Evolutionary conservation across 2,797 vertebrate genomes (phyloP).

Genomic region (Muscicapa striata): DNA sequence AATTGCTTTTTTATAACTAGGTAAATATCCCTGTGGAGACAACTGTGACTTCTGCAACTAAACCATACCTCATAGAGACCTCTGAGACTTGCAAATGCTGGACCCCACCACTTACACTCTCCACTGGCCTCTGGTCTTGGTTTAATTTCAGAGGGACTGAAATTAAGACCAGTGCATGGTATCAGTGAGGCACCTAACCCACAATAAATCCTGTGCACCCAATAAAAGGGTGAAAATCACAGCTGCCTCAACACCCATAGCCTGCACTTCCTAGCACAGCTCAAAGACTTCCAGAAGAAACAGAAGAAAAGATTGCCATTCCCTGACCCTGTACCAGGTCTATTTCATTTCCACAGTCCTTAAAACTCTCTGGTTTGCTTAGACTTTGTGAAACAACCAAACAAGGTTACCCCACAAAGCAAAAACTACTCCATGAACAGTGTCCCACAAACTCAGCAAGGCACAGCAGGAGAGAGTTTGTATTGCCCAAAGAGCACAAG

Average conservation of each 20-base stretch:
- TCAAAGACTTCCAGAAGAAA: background rate
- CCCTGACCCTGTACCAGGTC: background rate
- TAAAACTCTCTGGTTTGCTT: background rate
- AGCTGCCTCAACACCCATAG: background rate
- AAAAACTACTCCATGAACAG: background rate
- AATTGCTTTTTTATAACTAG: background rate
- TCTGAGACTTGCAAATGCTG: background rate
- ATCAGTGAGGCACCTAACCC: background rate
- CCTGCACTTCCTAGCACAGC: background rate
- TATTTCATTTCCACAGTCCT: background rate
- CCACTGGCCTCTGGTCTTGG: background rate
- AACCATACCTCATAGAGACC: background rate
- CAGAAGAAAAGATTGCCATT: fast-evolving
- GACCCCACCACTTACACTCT: background rate
- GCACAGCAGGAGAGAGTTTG: background rate
- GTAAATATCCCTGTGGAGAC: background rate
- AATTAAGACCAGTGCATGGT: background rate
- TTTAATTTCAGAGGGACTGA: background rate
- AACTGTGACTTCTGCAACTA: background rate
- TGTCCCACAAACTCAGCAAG: background rate
- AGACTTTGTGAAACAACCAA: background rate
- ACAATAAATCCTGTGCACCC: background rate
- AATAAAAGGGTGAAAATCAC: background rate
- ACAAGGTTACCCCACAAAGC: background rate
- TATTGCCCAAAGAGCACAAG: background rate